These are phyloP conservation scores for Numida meleagris DNA, from an alignment of 2,113 vertebrate genomes.

Conservation along the genomic window DNA sequence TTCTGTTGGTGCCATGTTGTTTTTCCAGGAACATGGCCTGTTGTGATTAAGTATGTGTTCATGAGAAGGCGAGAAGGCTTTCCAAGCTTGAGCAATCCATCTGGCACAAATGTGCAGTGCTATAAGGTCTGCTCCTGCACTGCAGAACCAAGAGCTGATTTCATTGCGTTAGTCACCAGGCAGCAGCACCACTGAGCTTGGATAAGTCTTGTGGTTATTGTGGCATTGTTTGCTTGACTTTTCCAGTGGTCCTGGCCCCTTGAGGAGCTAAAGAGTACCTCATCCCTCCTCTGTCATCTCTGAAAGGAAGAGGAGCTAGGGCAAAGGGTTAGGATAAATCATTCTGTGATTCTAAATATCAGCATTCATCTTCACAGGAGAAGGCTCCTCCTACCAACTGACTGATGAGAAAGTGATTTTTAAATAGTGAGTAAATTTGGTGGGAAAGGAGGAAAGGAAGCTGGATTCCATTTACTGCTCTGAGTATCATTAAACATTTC, in stretches of 20 bases:
- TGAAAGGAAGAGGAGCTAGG: neutral
- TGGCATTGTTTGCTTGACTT: conserved; percentile 46
- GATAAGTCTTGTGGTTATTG: conserved; percentile 31
- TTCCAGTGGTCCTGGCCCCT: conserved; percentile 39
- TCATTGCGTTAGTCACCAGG: conserved; percentile 73
- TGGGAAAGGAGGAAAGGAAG: neutral
- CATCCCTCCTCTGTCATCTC: neutral
- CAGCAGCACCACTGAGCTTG: conserved; percentile 60
- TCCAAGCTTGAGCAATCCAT: conserved; percentile 80
- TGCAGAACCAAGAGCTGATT: conserved; percentile 37
- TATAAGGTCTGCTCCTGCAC: conserved; percentile 53
- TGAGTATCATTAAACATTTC: neutral
- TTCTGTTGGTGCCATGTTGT: conserved; percentile 18
- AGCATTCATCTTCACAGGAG: neutral
- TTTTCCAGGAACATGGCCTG: conserved; percentile 63
- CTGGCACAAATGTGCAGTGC: conserved; percentile 55
- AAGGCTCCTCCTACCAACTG: neutral
- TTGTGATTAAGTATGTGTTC: conserved; percentile 61
- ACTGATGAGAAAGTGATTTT: neutral
- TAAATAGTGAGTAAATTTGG: neutral
- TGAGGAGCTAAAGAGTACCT: conserved; percentile 10
- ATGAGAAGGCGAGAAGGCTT: conserved; percentile 41
- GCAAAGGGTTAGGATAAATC: neutral
- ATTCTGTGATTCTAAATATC: neutral
- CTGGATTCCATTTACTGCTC: neutral